Percentiles rank a stretch among this genome's conserved stretches.
These are phyloP conservation scores for Tenualosa thibaudeaui DNA, from an alignment of 2,797 vertebrate genomes.

Conservation along the genomic window DNA sequence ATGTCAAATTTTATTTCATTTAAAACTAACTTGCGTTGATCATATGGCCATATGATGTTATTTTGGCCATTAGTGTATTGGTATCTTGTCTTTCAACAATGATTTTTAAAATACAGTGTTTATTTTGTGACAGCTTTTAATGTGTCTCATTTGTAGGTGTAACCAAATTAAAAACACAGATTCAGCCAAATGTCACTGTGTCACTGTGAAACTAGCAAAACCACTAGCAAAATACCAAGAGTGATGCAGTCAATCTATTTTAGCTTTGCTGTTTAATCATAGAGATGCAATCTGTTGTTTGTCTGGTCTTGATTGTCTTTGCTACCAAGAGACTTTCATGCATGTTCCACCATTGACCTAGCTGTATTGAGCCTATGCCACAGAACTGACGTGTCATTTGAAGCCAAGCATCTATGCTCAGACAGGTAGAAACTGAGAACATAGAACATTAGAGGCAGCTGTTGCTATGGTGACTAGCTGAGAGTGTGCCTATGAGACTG, in stretches of 20 bases:
- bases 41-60: no score
- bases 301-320: not conserved
- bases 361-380: not conserved
- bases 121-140: no score
- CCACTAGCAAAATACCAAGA: not conserved
- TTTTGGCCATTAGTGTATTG: no score
- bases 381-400: not conserved
- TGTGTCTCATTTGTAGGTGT: no score
- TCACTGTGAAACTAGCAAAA: no score
- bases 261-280: not conserved
- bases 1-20: no score
- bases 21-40: no score
- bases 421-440: not conserved
- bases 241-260: not conserved
- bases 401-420: not conserved
- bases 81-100: no score
- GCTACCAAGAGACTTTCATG: not conserved
- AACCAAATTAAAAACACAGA: no score
- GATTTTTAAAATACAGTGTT: no score
- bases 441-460: not conserved
- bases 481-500: constrained; percentile 12
- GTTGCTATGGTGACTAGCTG: constrained; percentile 22
- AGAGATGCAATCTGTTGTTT: not conserved
- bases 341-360: not conserved
- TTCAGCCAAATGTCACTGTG: no score